A percentile compares a stretch with the other conserved stretches of the same genome.
Evolutionary conservation across 2,113 vertebrate genomes (phyloP).

Genomic region (Caracal caracal): DNA sequence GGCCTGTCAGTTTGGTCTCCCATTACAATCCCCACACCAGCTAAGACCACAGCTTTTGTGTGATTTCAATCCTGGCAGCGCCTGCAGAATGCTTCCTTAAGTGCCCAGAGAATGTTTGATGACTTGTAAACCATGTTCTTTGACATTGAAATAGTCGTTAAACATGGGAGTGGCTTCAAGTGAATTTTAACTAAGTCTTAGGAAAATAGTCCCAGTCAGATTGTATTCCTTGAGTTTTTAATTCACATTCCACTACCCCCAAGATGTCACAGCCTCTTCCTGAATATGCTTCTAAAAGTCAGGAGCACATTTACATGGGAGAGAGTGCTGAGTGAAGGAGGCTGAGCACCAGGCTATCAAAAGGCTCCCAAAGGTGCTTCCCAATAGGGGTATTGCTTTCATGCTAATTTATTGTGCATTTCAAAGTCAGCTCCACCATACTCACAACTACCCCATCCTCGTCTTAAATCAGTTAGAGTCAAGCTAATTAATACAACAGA

Average conservation of each 20-base stretch:
- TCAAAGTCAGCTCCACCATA: not conserved
- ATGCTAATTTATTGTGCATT: not conserved
- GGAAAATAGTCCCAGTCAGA: not conserved
- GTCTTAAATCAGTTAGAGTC: not conserved
- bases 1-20: not conserved
- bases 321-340: not conserved
- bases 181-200: slow-evolving; percentile 20
- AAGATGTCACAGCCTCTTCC: not conserved
- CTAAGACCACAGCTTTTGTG: not conserved
- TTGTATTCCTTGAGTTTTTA: slow-evolving; percentile 18
- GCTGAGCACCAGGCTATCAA: not conserved
- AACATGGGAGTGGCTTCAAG: not conserved
- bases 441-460: not conserved
- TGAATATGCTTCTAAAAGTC: not conserved
- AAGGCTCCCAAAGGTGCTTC: not conserved
- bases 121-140: not conserved
- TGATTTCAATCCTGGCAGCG: not conserved
- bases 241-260: not conserved
- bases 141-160: not conserved
- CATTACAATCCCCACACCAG: not conserved
- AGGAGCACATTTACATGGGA: not conserved
- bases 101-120: not conserved
- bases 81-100: not conserved
- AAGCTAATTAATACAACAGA: slow-evolving; percentile 11
- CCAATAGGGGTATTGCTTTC: not conserved